Evolutionary conservation across 2,797 vertebrate species (phyloP).

Genomic region (Chaenodraco wilsoni): DNA sequence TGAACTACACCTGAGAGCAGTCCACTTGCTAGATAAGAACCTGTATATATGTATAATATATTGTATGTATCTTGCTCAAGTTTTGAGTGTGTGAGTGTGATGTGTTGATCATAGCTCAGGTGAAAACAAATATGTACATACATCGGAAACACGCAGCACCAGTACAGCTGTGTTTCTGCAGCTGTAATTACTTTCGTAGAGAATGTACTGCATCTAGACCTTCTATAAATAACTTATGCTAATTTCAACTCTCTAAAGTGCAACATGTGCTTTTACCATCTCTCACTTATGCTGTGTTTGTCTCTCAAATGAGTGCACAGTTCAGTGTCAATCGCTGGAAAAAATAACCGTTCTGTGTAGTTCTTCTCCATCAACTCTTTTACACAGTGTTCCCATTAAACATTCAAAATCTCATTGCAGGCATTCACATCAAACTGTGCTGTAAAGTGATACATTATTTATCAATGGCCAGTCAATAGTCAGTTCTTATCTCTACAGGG

Average conservation of each 20-base stretch:
- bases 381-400: slow-evolving; percentile 47
- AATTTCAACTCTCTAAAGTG: slow-evolving; percentile 2
- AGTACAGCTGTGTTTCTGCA: background rate
- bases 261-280: slow-evolving; percentile 6
- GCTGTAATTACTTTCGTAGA: background rate
- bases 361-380: slow-evolving; percentile 33
- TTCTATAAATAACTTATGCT: background rate
- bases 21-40: background rate
- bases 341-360: slow-evolving; percentile 38
- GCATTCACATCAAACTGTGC: slow-evolving; percentile 39
- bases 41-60: background rate
- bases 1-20: background rate
- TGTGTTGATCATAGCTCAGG: background rate
- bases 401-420: slow-evolving; percentile 33
- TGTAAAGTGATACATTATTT: slow-evolving; percentile 56
- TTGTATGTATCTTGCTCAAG: background rate
- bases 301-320: slow-evolving; percentile 23
- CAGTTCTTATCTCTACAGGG: slow-evolving; percentile 22
- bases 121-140: background rate
- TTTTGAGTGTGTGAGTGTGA: background rate
- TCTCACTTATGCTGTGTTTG: slow-evolving; percentile 1
- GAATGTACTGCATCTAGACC: background rate
- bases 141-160: background rate
- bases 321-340: slow-evolving; percentile 18
- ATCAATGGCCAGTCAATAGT: slow-evolving; percentile 54